Conservation (phyloP, 2,888 invertebrate species). For the Oegoconia quadripuncta region DNA sequence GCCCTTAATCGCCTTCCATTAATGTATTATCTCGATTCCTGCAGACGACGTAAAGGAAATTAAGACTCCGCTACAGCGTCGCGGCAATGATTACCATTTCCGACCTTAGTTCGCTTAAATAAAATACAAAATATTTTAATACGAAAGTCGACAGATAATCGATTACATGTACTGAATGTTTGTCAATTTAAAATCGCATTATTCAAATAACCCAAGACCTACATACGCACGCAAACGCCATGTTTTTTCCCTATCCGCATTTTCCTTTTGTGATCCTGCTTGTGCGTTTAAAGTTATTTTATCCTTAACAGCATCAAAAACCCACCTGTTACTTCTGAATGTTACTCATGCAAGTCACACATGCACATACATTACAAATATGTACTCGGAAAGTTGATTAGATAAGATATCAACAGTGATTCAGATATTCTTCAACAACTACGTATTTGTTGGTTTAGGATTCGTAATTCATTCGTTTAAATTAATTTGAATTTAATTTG, state of each 20-base stretch:
- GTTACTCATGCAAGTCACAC: constrained; percentile 21
- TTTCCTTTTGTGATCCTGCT: constrained; percentile 9
- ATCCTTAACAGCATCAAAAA: constrained; percentile 15
- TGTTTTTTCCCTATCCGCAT: constrained; percentile 26
- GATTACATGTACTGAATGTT: constrained; percentile 28
- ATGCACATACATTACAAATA: constrained; percentile 17
- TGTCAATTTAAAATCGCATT: constrained; percentile 26
- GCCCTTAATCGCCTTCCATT: constrained; percentile 22
- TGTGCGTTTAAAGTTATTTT: constrained; percentile 18
- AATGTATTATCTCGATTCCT: constrained; percentile 1
- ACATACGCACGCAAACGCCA: constrained; percentile 33
- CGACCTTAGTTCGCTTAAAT: constrained; percentile 7
- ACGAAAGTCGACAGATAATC: constrained; percentile 27
- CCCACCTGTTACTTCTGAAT: constrained; percentile 29
- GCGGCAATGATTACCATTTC: constrained; percentile 15
- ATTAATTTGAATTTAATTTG: too few relatives aligned
- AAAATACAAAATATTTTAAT: constrained; percentile 17
- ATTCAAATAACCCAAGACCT: constrained; percentile 19
- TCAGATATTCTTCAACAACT: not conserved
- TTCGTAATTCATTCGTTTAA: too few relatives aligned
- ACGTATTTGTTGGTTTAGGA: too few relatives aligned
- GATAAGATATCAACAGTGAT: constrained; percentile 26
- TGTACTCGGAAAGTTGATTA: constrained; percentile 27
- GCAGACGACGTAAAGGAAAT: constrained; percentile 22
- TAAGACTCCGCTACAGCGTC: constrained; percentile 25